Base-by-base conservation (phyloP, 2,888 invertebrate species). In the Corythucha ciliata region DNA sequence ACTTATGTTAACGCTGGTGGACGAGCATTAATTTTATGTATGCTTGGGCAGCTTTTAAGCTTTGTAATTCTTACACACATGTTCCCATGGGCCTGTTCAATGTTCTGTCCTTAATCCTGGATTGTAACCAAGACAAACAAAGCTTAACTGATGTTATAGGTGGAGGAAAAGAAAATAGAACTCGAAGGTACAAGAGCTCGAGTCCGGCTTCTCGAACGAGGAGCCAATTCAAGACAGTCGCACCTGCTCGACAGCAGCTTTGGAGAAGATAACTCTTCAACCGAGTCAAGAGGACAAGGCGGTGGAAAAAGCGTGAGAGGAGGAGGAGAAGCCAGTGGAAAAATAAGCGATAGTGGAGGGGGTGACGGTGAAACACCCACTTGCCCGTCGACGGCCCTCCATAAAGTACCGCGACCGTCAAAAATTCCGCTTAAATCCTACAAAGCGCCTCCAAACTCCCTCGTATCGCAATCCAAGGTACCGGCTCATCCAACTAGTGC, bases 81-180 rank as follows among this genome's bases (percentile, higher is more conserved):
- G n/a, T n/a, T n/a, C n/a, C n/a, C n/a, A n/a, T n/a, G n/a, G n/a
- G n/a, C n/a, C n/a, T n/a, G n/a, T n/a, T n/a, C n/a, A n/a, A n/a
- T n/a, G n/a, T n/a, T n/a, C n/a, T n/a, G n/a, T n/a, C n/a, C n/a
- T n/a, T n/a, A n/a, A n/a, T n/a, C n/a, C n/a, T n/a, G n/a, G n/a
- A n/a, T n/a, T n/a, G n/a, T n/a, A n/a, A n/a, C n/a, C n/a, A n/a
- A n/a, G n/a, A n/a, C n/a, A n/a, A n/a, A n/a, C n/a, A n/a, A n/a
- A n/a, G n/a, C n/a, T n/a, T n/a, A n/a, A n/a, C n/a, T n/a, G n/a
- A n/a, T n/a, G n/a, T 68, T 67, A 14, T 72, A 88, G 85, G 69
- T 88, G 62, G 85, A 85, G 68, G 86, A 88, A 68, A 80, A 81
- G 66, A 83, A 79, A 63, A 85, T 87, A 62, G 85, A 88, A 66